These are phyloP conservation scores for Dinomys branickii DNA, from an alignment of 2,113 vertebrate genomes.

Conservation along the genomic window DNA sequence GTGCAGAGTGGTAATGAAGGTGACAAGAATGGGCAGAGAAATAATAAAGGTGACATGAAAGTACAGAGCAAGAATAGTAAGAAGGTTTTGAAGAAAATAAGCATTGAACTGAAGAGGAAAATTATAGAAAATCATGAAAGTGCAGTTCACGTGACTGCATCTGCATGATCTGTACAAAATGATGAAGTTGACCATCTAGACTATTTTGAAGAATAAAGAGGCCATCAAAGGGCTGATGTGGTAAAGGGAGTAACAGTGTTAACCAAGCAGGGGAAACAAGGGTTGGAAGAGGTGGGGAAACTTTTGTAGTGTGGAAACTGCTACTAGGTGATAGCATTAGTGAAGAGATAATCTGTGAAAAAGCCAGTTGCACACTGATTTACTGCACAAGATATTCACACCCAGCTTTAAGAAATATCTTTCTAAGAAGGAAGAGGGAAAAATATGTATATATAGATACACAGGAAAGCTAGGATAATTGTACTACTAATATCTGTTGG, in stretches of 20 bases:
- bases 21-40: background rate
- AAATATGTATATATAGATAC: too few species aligned
- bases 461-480: too few species aligned
- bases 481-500: too few species aligned
- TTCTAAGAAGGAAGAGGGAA: too few species aligned
- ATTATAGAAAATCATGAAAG: background rate
- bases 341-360: background rate
- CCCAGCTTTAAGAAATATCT: too few species aligned
- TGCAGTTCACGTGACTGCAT: background rate
- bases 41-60: background rate
- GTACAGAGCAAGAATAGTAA: background rate
- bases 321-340: background rate
- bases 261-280: background rate
- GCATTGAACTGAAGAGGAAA: background rate
- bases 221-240: background rate
- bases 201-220: background rate
- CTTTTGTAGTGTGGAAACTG: background rate
- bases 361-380: background rate
- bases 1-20: background rate
- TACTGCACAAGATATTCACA: background rate
- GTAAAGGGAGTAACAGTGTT: background rate
- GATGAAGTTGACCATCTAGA: background rate
- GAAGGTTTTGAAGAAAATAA: background rate
- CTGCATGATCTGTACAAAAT: background rate
- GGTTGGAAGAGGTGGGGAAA: background rate